These are phyloP conservation scores for Typhlichthys eigenmanni DNA, from an alignment of 2,797 vertebrate species.

Conservation along the genomic window DNA sequence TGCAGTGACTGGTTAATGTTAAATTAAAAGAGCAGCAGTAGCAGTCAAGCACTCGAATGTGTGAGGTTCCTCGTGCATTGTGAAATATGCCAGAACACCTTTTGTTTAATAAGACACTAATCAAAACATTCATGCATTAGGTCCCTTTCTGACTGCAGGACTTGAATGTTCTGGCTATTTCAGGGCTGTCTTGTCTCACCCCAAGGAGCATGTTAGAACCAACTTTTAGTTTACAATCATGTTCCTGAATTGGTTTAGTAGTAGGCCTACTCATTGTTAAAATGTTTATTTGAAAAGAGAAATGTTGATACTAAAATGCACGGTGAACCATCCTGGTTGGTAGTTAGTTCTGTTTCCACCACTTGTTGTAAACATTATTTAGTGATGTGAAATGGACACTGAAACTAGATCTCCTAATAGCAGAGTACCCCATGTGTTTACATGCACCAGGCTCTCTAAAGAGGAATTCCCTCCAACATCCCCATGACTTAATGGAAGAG, in stretches of 20 bases:
- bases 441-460: not conserved
- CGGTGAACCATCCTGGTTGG: not conserved
- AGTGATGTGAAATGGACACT: constrained; percentile 35
- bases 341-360: constrained; percentile 17
- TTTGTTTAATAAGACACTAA: constrained; percentile 68
- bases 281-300: not conserved
- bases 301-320: not conserved
- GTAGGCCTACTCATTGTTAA: not conserved
- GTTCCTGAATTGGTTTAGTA: constrained; percentile 10
- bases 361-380: constrained; percentile 28
- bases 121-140: constrained; percentile 60
- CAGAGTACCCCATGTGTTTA: not conserved
- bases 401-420: constrained; percentile 5
- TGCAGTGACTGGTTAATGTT: constrained; percentile 42
- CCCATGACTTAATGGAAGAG: constrained; percentile 30
- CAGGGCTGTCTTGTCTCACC: constrained; percentile 62
- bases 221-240: not conserved
- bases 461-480: constrained; percentile 10
- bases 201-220: not conserved
- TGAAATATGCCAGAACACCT: constrained; percentile 61
- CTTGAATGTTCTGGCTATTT: constrained; percentile 51
- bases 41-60: constrained; percentile 13
- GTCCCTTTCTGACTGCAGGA: not conserved
- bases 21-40: constrained; percentile 15
- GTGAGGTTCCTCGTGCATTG: constrained; percentile 24